phyloP scores from a whole-genome alignment of 2,797 vertebrate species.

The Clarias laeviceps region DNA sequence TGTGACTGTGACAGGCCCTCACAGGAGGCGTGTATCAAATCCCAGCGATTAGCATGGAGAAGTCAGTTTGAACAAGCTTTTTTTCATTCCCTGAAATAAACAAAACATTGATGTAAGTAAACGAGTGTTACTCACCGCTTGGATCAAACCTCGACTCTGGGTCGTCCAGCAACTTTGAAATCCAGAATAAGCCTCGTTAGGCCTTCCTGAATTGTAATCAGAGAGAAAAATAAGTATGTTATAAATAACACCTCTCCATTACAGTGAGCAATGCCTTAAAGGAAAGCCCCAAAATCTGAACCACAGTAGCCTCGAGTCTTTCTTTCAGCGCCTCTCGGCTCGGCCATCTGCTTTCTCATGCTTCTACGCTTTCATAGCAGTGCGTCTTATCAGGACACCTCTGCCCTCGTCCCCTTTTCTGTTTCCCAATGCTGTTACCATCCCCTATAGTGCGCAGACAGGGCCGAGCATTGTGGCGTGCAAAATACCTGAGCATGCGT shows the following conservation, averaged over 20 bases:
- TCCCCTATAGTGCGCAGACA: slow-evolving; percentile 32
- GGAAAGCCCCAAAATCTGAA: background rate
- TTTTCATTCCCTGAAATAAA: background rate
- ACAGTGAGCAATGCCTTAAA: background rate
- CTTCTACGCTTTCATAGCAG: slow-evolving; percentile 42
- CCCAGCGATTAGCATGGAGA: background rate
- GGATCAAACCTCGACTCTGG: too few relatives aligned
- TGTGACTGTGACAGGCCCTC: slow-evolving; percentile 24
- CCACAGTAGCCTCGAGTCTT: slow-evolving; percentile 21
- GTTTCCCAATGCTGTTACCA: slow-evolving; percentile 13
- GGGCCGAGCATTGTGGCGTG: slow-evolving; percentile 29
- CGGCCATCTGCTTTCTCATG: slow-evolving; percentile 45
- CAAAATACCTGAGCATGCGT: slow-evolving; percentile 39
- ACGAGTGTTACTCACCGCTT: slow-evolving; percentile 1
- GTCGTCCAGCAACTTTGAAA: slow-evolving; percentile 4
- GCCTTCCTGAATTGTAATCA: background rate
- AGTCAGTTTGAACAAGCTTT: background rate
- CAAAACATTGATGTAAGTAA: background rate
- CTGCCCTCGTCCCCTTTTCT: slow-evolving; percentile 36
- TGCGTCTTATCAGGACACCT: slow-evolving; percentile 45
- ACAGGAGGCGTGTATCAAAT: slow-evolving; percentile 2
- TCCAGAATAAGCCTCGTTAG: background rate
- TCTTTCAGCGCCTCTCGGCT: slow-evolving; percentile 6
- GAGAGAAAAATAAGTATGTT: background rate
- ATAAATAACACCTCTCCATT: slow-evolving; percentile 30